Evolutionary conservation across 2,888 invertebrate genomes (phyloP).

Genomic region (Reticulitermes lucifugus): DNA sequence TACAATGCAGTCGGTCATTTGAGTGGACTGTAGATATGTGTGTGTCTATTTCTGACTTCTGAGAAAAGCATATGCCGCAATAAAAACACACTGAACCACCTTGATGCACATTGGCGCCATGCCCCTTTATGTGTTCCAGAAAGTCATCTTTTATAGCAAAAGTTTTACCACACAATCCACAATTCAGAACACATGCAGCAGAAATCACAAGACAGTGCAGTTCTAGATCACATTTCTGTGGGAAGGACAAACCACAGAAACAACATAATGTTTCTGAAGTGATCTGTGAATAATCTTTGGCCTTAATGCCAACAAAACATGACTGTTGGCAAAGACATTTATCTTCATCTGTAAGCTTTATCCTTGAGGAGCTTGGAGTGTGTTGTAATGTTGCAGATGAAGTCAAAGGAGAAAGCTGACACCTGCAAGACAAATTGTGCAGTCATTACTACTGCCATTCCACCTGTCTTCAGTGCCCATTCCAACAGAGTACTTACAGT

Average conservation of each 20-base stretch:
- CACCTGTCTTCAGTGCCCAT: neutral
- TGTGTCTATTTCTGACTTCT: constrained; percentile 24
- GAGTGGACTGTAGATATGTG: constrained; percentile 36
- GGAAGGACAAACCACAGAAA: constrained; percentile 22
- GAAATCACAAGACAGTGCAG: constrained; percentile 1
- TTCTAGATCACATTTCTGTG: constrained; percentile 21
- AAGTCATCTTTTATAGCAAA: neutral
- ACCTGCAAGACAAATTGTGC: constrained; percentile 40
- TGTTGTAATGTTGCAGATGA: neutral
- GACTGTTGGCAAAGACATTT: neutral
- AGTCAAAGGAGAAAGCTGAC: constrained; percentile 16
- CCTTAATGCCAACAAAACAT: neutral
- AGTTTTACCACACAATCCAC: neutral
- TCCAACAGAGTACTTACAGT: neutral
- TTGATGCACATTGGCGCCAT: neutral
- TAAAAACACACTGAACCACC: neutral
- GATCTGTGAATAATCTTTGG: neutral
- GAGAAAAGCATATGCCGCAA: constrained; percentile 22
- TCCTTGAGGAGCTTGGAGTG: neutral
- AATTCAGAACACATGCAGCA: neutral
- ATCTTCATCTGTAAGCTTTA: constrained; percentile 11
- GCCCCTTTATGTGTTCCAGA: neutral
- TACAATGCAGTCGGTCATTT: constrained; percentile 37
- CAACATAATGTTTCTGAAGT: neutral
- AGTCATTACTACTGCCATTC: neutral